Conservation (phyloP, 2,113 vertebrate genomes). For the Lasiurus borealis region DNA sequence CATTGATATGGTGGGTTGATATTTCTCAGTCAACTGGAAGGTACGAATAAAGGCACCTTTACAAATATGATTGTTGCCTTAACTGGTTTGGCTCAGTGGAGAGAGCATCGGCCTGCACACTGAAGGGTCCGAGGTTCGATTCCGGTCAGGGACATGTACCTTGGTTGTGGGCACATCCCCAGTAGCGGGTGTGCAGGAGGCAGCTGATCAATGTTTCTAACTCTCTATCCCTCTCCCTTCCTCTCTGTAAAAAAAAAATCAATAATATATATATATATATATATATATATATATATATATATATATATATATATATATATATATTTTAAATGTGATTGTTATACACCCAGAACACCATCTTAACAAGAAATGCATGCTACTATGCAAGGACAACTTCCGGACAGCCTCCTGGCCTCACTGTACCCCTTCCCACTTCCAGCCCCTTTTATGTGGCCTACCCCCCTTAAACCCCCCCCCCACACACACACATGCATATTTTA, state of each 20-base stretch:
- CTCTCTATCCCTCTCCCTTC: no score
- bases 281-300: no score
- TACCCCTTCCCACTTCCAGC: neutral
- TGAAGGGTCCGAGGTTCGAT: no score
- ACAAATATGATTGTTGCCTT: neutral
- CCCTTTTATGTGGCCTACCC: neutral
- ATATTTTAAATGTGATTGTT: neutral
- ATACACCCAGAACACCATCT: neutral
- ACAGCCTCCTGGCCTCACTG: neutral
- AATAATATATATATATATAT: no score
- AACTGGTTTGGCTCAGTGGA: no score
- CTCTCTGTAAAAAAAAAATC: no score
- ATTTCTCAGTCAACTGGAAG: neutral
- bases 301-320: no score
- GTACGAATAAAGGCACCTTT: conserved; percentile 43
- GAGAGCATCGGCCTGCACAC: no score
- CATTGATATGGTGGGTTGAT: neutral
- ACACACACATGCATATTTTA: neutral
- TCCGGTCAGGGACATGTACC: no score
- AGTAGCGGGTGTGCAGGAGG: no score
- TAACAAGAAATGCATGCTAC: neutral
- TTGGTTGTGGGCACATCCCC: no score
- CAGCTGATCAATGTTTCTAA: no score
- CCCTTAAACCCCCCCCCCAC: rapidly evolving
- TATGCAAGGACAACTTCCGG: neutral